Percentiles rank a stretch among this genome's conserved stretches.
These are phyloP conservation scores for Trogon melanurus DNA, from an alignment of 2,113 vertebrate species.

Conservation along the genomic window DNA sequence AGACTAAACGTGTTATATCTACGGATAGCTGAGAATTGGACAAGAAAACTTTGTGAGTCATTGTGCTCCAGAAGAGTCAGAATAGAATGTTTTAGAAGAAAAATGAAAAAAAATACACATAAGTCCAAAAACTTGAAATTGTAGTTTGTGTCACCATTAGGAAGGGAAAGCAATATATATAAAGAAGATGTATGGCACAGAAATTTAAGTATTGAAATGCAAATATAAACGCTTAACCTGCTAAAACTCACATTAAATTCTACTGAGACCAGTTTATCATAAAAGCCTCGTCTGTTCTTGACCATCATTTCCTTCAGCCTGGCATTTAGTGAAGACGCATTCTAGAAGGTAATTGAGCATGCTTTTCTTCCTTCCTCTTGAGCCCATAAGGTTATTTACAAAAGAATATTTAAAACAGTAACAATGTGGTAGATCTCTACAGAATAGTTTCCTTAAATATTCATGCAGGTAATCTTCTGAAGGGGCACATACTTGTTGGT, in stretches of 20 bases:
- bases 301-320: slow-evolving; percentile 45
- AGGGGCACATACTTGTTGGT: not conserved
- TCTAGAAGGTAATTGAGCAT: slow-evolving; percentile 46
- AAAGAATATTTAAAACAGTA: slow-evolving; percentile 44
- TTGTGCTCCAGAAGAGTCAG: slow-evolving; percentile 59
- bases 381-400: slow-evolving; percentile 49
- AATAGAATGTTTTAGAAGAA: not conserved
- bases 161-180: slow-evolving; percentile 14
- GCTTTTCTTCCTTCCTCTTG: slow-evolving; percentile 27
- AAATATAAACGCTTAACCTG: not conserved
- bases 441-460: slow-evolving; percentile 54
- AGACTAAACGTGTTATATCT: slow-evolving; percentile 47
- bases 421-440: slow-evolving; percentile 28
- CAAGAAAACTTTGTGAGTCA: slow-evolving; percentile 57
- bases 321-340: not conserved
- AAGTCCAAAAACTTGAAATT: not conserved
- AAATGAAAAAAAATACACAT: not conserved
- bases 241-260: slow-evolving; percentile 28
- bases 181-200: slow-evolving; percentile 22
- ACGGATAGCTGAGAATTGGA: slow-evolving; percentile 70
- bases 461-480: slow-evolving; percentile 29
- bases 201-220: slow-evolving; percentile 11
- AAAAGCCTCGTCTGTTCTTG: not conserved
- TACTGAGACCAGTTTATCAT: not conserved
- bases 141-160: not conserved